Base-by-base conservation (phyloP, 2,888 invertebrate species). In the Leucoma salicis region DNA sequence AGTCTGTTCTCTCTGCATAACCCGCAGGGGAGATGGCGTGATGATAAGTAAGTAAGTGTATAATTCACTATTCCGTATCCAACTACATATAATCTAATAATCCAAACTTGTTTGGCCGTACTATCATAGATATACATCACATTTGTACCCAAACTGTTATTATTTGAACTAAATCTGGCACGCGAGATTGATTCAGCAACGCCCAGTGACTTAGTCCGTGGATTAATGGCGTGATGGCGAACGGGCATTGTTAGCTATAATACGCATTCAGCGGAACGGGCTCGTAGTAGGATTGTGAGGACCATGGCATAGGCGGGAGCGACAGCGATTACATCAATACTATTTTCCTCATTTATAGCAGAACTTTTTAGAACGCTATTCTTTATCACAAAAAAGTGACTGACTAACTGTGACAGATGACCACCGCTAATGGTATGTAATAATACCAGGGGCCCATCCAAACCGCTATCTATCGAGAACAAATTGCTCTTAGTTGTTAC, bases 181-280 rank as follows among this genome's bases (percentile, higher is more conserved):
- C 35, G 35, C 51, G 49, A 53, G 57, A 61, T 65, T 58, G 61
- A 59, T 57, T 55, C 42, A 31, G 31, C 35, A 40, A 43, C 38
- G 43, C 28, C 41, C 27, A 24, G 40, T 47, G 66, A 62, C 63
- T 70, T 70, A 65, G 54, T 41, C 58, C 51, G 57, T 42, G 65
- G 65, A 71, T 69, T 73, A 70, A 66, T 71, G 57, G 54, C 35
- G 43, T 54, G 51, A 57, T 59, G 57, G 63, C 53, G 65, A 66
- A 56, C 54, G 66, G 61, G 56, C 59, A 73, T 72, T 77, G 76
- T 76, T 61, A 59, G 49, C 29, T 52, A 67, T 66, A 72, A 69
- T 75, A 65, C 66, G 63, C 68, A 67, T 67, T 65, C 66, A 66
- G 47, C 58, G 51, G 61, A 53, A 57, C 52, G 52, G 47, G 57